A percentile compares a stretch with the other conserved stretches of the same genome.
Evolutionary conservation across 1,140 invertebrate species (phyloP).

Genomic region (Psilanteris sp.): DNA sequence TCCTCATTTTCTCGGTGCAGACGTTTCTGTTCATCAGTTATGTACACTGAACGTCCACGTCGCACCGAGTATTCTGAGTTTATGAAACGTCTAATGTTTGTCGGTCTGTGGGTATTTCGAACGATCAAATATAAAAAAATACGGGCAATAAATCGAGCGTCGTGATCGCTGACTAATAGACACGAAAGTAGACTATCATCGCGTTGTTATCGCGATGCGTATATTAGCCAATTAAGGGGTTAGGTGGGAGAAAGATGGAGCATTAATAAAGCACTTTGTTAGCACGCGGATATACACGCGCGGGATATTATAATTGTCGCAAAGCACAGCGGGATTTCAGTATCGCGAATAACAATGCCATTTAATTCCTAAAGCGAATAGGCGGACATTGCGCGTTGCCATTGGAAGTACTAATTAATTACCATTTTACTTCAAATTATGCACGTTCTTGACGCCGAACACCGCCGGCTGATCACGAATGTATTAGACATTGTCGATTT

Average conservation of each 20-base stretch:
- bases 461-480: slow-evolving; percentile 12
- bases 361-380: slow-evolving; percentile 35
- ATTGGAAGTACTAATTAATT: slow-evolving; percentile 50
- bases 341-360: slow-evolving; percentile 31
- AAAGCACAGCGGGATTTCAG: slow-evolving; percentile 10
- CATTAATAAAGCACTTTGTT: slow-evolving; percentile 14
- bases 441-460: not conserved
- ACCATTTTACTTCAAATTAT: slow-evolving; percentile 18
- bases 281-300: slow-evolving; percentile 14
- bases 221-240: slow-evolving; percentile 6
- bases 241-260: not conserved
- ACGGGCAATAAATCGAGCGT: too few species aligned
- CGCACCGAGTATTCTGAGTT: too few species aligned
- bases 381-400: slow-evolving; percentile 9
- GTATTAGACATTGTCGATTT: slow-evolving; percentile 38
- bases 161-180: not conserved
- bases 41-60: too few species aligned
- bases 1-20: too few species aligned
- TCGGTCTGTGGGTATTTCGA: too few species aligned
- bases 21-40: too few species aligned
- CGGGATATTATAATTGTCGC: slow-evolving; percentile 8
- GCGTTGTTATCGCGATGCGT: not conserved
- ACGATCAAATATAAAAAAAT: too few species aligned
- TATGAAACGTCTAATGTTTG: too few species aligned
- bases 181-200: too few species aligned